Base-by-base conservation (phyloP, 2,113 vertebrate genomes). In the Hoplias malabaricus region DNA sequence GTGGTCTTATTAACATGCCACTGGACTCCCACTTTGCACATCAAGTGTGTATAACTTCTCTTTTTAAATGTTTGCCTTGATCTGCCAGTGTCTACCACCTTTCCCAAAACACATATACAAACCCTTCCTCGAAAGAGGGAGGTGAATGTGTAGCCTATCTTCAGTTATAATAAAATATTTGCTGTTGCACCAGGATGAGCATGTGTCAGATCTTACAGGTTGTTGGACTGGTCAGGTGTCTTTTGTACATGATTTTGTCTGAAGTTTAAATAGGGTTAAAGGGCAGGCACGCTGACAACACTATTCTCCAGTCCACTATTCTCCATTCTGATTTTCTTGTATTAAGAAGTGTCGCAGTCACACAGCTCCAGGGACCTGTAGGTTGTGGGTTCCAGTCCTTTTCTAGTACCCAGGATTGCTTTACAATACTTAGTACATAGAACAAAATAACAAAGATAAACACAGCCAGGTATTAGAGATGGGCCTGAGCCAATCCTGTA, bases 31-130 rank as follows among this genome's bases (percentile, higher is more conserved):
- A 27, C 19, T 53, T 14, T 27, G 38, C 10, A 46, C 1, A 25
- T 65, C 31, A 3, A 1, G 2, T 14, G 16, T 59, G 61, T 69
- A 69, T 34, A 59, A 31, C 25, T 21, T 48, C 27, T 46, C n/a
- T 67, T 0, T 46, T 25, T 53, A 40, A 73, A 73, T 75, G 57
- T 75, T 70, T 78, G 59, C 23, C 29, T 65, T 82, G 56, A 46
- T 69, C 43, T 3, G 40, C 25, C 11, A 4, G 16, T 62, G 23
- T 33, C 33, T 63, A 40, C 34, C 50, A 23, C 46, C 63, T 27
- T 50, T 12, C 56, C 5, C 42, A 27, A 74, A 6, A 70, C 40
- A 46, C 70, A 67, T 46, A 43, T 40, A 40, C 57, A 59, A 36
- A 42, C 34, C 38, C 67, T 79, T 63, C 62, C 19, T 62, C 27